These are phyloP conservation scores for Mormyrus iriodes DNA, from an alignment of 2,113 vertebrate genomes.

Conservation along the genomic window DNA sequence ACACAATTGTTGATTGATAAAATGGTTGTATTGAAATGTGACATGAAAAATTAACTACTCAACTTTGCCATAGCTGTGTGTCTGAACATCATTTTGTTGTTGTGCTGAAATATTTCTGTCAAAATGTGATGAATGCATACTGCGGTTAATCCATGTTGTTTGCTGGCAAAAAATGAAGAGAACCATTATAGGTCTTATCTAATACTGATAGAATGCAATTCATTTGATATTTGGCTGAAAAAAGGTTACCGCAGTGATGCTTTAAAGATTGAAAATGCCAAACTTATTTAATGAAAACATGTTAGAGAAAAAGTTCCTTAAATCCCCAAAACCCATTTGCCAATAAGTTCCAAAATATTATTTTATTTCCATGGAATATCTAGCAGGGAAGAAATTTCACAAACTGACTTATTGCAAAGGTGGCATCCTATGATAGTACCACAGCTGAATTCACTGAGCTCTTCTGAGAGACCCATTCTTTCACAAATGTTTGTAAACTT, in stretches of 20 bases:
- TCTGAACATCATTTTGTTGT: neutral
- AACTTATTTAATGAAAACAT: neutral
- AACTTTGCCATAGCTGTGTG: neutral
- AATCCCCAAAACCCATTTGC: neutral
- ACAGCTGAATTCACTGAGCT: neutral
- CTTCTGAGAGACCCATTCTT: neutral
- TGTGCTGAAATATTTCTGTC: neutral
- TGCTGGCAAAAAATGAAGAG: neutral
- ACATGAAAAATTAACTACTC: neutral
- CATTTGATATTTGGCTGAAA: neutral
- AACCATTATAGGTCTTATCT: neutral
- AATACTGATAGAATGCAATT: neutral
- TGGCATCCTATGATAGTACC: neutral
- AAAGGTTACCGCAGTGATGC: neutral
- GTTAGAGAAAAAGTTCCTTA: neutral
- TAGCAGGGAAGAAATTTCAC: neutral
- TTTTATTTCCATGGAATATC: neutral
- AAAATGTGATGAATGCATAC: neutral
- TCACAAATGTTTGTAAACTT: neutral
- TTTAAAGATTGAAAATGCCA: neutral
- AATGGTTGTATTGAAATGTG: neutral
- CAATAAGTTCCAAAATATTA: neutral
- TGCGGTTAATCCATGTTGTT: neutral
- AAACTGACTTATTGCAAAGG: neutral
- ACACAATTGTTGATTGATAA: neutral